Percentiles rank a stretch among this genome's conserved stretches.
Conservation (phyloP, 2,888 invertebrate genomes). For the Anagyrus pseudococci region DNA sequence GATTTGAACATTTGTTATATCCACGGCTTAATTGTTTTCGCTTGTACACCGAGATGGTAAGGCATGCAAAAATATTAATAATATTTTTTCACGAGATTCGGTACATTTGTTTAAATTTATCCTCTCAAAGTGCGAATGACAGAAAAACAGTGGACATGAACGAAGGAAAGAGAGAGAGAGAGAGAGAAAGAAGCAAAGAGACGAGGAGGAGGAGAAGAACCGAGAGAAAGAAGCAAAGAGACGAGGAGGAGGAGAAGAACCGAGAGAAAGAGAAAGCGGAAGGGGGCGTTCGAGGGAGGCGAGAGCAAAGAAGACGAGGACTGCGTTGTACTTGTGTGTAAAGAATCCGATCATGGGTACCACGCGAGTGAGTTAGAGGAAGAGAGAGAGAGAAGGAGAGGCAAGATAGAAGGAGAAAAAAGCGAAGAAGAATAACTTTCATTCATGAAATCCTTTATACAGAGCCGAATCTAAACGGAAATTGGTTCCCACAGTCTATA, state of each 20-base stretch:
- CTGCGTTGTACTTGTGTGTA: conserved; percentile 12
- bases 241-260: conserved; percentile 16
- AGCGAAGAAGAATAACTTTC: conserved; percentile 45
- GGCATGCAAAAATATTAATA: too few relatives aligned
- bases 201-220: conserved; percentile 16
- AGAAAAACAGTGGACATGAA: conserved; percentile 19
- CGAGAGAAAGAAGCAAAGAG: neutral
- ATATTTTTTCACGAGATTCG: too few relatives aligned
- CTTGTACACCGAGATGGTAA: too few relatives aligned
- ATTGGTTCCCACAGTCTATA: conserved; percentile 50
- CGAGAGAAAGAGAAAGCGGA: conserved; percentile 34
- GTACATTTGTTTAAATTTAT: too few relatives aligned
- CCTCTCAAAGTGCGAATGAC: conserved; percentile 36
- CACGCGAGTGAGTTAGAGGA: conserved; percentile 6
- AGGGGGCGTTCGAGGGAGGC: conserved; percentile 27
- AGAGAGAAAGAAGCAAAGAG: neutral
- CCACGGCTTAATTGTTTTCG: too few relatives aligned
- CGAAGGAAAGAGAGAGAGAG: conserved; percentile 16
- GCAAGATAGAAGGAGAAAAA: too few relatives aligned
- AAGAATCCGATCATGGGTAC: conserved; percentile 7
- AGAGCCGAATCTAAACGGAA: conserved; percentile 44
- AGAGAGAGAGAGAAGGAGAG: conserved; percentile 28
- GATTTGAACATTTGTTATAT: too few relatives aligned
- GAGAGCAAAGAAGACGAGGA: conserved; percentile 20
- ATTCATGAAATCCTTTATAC: conserved; percentile 54